Evolutionary conservation across 2,797 vertebrate species (phyloP).

Genomic region (Pyrocephalus nanus): DNA sequence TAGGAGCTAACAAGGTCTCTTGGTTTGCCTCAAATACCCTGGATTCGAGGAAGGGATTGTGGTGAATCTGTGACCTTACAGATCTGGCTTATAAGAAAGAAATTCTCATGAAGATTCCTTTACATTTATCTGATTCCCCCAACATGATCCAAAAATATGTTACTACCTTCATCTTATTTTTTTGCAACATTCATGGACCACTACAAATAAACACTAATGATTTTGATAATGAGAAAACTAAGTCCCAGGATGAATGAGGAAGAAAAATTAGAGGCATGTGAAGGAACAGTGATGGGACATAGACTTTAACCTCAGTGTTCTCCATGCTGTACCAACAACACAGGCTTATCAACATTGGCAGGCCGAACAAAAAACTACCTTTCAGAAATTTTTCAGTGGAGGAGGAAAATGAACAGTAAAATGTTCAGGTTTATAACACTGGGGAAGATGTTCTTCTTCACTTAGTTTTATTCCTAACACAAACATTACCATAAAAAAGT

Average conservation of each 20-base stretch:
- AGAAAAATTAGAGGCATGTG: background rate
- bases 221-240: background rate
- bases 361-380: background rate
- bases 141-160: background rate
- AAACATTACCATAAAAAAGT: background rate
- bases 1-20: background rate
- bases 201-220: background rate
- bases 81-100: background rate
- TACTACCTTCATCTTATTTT: background rate
- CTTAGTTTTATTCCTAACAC: background rate
- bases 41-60: background rate
- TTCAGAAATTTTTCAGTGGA: background rate
- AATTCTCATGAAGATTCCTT: background rate
- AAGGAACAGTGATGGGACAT: background rate
- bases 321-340: background rate
- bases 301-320: background rate
- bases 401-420: background rate
- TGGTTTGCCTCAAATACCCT: background rate
- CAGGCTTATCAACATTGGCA: background rate
- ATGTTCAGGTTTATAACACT: background rate
- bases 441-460: background rate
- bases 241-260: background rate
- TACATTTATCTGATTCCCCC: background rate
- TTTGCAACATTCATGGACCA: background rate
- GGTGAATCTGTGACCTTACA: background rate